These are phyloP conservation scores for Oreohelix idahoensis DNA, from an alignment of 1,140 invertebrate species.

Conservation along the genomic window DNA sequence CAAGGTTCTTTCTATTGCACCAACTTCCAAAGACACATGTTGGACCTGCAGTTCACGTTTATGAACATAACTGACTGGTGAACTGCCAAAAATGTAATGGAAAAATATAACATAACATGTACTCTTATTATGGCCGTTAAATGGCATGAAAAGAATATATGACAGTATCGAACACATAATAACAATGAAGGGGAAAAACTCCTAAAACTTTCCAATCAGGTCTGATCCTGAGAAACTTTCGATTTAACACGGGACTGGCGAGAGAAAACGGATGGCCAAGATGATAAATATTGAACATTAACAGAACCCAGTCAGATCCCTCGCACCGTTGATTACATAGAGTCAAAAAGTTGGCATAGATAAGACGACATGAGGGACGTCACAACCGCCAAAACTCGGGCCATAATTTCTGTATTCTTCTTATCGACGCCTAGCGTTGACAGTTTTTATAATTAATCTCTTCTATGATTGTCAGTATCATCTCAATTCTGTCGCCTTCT, in stretches of 20 bases:
- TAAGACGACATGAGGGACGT: slow-evolving; percentile 14
- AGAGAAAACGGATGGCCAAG: slow-evolving; percentile 12
- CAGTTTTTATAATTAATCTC: slow-evolving; percentile 28
- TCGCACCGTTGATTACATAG: slow-evolving; percentile 2
- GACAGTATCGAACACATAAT: not conserved
- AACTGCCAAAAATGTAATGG: too few species aligned
- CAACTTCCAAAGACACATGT: too few species aligned
- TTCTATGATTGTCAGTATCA: slow-evolving; percentile 12
- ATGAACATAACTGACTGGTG: not conserved
- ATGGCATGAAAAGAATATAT: not conserved
- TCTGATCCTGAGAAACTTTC: slow-evolving; percentile 12
- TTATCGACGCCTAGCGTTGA: slow-evolving; percentile 19
- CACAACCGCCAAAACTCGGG: not conserved
- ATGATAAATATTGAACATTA: slow-evolving; percentile 19
- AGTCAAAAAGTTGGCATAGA: slow-evolving; percentile 1
- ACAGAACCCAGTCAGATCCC: not conserved
- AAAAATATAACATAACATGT: too few species aligned
- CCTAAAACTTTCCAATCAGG: not conserved
- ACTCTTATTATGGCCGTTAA: too few species aligned
- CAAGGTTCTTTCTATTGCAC: too few species aligned
- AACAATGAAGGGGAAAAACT: not conserved
- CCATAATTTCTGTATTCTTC: slow-evolving; percentile 14
- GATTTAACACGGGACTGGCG: slow-evolving; percentile 3
- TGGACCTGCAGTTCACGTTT: not conserved
- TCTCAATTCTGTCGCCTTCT: slow-evolving; percentile 20